Conservation (phyloP, 2,888 invertebrate genomes). For the Cosmia pyralina region DNA sequence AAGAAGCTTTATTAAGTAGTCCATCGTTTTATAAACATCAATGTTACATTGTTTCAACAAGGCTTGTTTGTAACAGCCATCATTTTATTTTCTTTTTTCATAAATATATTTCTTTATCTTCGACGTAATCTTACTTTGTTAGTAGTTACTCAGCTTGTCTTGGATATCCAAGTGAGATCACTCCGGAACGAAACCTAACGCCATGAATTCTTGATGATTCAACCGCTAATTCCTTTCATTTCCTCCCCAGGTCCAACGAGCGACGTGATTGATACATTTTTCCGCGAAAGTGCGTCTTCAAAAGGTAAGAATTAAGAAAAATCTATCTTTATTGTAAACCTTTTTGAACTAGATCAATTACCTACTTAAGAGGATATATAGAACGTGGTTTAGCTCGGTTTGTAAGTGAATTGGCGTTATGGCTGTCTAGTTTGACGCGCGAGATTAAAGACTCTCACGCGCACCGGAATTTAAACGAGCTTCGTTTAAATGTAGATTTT, state of each 20-base stretch:
- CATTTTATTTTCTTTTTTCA: not conserved
- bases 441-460: no score
- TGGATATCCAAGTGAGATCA: conserved; percentile 32
- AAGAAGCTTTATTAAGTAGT: not conserved
- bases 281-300: conserved; percentile 62
- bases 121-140: not conserved
- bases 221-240: conserved; percentile 68
- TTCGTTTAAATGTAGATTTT: no score
- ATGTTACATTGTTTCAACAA: not conserved
- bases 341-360: not conserved
- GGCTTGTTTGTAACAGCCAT: not conserved
- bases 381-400: no score
- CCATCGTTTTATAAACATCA: not conserved
- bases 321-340: not conserved
- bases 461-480: no score
- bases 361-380: not conserved
- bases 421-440: no score
- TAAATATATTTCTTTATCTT: conserved; percentile 8
- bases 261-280: conserved; percentile 58
- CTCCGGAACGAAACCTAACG: conserved; percentile 59
- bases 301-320: conserved; percentile 59
- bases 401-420: no score
- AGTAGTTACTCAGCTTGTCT: conserved; percentile 15
- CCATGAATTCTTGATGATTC: conserved; percentile 53
- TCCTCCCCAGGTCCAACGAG: conserved; percentile 70